Evolutionary conservation across 2,797 vertebrate genomes (phyloP).

Genomic region (Siniperca scherzeri): DNA sequence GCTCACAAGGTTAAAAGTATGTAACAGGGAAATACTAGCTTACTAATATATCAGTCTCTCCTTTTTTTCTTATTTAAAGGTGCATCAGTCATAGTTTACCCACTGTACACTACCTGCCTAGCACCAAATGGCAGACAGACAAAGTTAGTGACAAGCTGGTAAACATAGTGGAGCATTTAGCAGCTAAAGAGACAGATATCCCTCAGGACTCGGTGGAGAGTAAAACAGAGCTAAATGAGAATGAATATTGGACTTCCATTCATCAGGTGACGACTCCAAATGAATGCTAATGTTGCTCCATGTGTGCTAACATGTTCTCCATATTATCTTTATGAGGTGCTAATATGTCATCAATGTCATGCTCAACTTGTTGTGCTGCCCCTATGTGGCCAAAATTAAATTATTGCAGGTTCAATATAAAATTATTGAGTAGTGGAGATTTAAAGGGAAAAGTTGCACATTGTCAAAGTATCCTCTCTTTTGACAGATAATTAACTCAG

Average conservation of each 20-base stretch:
- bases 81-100: too few relatives aligned
- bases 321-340: background rate
- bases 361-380: background rate
- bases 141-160: background rate
- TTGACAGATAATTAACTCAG: conserved; percentile 5
- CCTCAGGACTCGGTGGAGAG: too few relatives aligned
- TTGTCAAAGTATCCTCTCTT: background rate
- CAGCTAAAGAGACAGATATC: too few relatives aligned
- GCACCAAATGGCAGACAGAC: background rate
- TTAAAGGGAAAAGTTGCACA: background rate
- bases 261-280: too few relatives aligned
- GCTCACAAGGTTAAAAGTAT: too few relatives aligned
- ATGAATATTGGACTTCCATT: too few relatives aligned
- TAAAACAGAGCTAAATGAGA: too few relatives aligned
- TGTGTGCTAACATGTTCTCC: too few relatives aligned
- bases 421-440: background rate
- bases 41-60: too few relatives aligned
- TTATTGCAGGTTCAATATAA: background rate
- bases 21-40: too few relatives aligned
- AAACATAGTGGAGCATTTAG: background rate
- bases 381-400: background rate
- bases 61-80: too few relatives aligned
- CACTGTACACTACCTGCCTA: background rate
- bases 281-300: too few relatives aligned
- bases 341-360: background rate